Evolutionary conservation across 2,888 invertebrate species (phyloP).

Genomic region (Lissonota sp.): DNA sequence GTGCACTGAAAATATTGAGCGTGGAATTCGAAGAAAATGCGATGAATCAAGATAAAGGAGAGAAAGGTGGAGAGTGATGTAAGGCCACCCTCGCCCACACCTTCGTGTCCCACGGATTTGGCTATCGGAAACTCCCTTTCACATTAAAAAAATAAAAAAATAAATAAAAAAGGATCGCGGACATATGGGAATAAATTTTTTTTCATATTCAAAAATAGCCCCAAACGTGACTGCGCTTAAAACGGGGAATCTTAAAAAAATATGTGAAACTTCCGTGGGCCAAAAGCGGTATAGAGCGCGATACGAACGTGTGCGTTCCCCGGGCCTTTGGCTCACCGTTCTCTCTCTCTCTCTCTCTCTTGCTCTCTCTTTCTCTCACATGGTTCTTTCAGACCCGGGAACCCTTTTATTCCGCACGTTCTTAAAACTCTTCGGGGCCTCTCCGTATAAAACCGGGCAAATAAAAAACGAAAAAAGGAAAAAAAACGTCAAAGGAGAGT

Average conservation of each 20-base stretch:
- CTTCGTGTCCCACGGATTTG: slow-evolving; percentile 43
- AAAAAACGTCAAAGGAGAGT: slow-evolving; percentile 54
- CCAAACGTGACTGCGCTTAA: slow-evolving; percentile 81
- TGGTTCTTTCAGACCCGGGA: slow-evolving; percentile 75
- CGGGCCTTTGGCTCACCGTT: slow-evolving; percentile 65
- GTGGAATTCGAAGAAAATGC: slow-evolving; percentile 3
- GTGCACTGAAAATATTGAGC: background rate
- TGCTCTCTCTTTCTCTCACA: slow-evolving; percentile 66
- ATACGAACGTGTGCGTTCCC: slow-evolving; percentile 63
- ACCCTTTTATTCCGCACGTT: slow-evolving; percentile 81
- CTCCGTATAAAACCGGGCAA: slow-evolving; percentile 62
- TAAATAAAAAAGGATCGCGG: slow-evolving; percentile 25
- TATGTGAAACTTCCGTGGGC: slow-evolving; percentile 79
- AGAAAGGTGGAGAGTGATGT: slow-evolving; percentile 42
- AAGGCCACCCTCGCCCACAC: slow-evolving; percentile 61
- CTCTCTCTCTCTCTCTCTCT: slow-evolving; percentile 25
- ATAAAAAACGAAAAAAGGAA: slow-evolving; percentile 52
- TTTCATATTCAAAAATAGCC: slow-evolving; percentile 64
- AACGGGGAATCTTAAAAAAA: slow-evolving; percentile 82
- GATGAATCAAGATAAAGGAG: slow-evolving; percentile 17
- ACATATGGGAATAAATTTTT: slow-evolving; percentile 64
- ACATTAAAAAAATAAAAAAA: slow-evolving; percentile 1
- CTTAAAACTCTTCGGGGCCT: slow-evolving; percentile 77
- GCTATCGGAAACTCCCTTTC: slow-evolving; percentile 19
- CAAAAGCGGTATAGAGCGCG: slow-evolving; percentile 61